Percentiles rank a stretch among this genome's conserved stretches.
phyloP scores from a whole-genome alignment of 2,888 invertebrate genomes.

The Synanthedon formicaeformis region DNA sequence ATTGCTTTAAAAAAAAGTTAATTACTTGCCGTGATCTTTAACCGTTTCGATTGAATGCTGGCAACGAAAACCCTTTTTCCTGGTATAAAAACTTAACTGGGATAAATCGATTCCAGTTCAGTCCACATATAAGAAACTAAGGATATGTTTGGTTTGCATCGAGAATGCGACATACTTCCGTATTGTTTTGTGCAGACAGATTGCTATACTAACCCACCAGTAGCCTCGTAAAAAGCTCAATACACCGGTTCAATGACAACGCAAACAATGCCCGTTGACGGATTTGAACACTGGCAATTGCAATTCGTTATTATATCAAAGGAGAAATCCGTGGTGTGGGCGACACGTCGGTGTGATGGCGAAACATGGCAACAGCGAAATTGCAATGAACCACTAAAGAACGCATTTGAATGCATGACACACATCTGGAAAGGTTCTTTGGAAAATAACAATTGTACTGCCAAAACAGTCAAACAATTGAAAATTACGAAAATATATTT shows the following conservation, averaged over 20 bases:
- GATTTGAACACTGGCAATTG: conserved; percentile 38
- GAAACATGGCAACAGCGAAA: conserved; percentile 33
- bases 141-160: neutral
- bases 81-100: neutral
- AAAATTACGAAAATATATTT: too few relatives aligned
- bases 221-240: conserved; percentile 26
- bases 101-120: neutral
- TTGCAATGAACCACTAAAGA: conserved; percentile 38
- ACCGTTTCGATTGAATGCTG: neutral
- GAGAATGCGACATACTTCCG: neutral
- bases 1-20: conserved; percentile 22
- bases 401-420: conserved; percentile 38
- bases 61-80: neutral
- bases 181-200: neutral
- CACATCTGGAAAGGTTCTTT: conserved; percentile 5
- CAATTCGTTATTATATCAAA: conserved; percentile 51
- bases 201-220: conserved; percentile 9
- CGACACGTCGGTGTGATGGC: conserved; percentile 26
- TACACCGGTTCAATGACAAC: conserved; percentile 51
- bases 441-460: neutral
- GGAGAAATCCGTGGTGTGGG: conserved; percentile 57
- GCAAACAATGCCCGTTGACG: conserved; percentile 42
- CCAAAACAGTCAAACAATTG: neutral
- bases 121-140: neutral
- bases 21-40: conserved; percentile 14